Conservation (phyloP, 2,113 vertebrate genomes). For the Ageneiosus marmoratus region DNA sequence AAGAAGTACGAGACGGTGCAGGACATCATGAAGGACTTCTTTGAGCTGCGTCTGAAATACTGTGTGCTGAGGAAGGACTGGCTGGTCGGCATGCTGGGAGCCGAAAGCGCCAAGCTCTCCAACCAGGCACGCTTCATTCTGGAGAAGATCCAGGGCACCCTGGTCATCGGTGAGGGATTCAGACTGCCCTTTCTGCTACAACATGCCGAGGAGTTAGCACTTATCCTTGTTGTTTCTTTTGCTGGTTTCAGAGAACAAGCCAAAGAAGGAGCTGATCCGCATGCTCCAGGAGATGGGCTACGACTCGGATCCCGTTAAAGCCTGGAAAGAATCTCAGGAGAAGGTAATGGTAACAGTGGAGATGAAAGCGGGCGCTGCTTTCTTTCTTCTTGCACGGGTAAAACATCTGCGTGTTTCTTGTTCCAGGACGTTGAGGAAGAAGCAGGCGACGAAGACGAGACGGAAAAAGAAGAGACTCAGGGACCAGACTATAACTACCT, state of each 20-base stretch:
- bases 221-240: background rate
- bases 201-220: background rate
- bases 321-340: conserved; percentile 89
- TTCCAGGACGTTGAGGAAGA: conserved; percentile 64
- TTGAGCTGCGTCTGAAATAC: conserved; percentile 86
- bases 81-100: conserved; percentile 88
- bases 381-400: no score
- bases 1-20: conserved; percentile 88
- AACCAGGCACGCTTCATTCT: conserved; percentile 98
- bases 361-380: rapidly evolving
- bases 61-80: conserved; percentile 92
- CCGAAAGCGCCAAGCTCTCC: conserved; percentile 86
- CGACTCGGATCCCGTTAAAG: conserved; percentile 92
- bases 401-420: background rate
- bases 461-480: conserved; percentile 63
- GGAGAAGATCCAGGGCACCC: conserved; percentile 92
- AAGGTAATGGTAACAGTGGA: conserved; percentile 76
- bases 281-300: conserved; percentile 90
- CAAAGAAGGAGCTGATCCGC: conserved; percentile 93
- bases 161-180: conserved; percentile 86
- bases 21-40: conserved; percentile 92
- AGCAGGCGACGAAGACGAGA: conserved; percentile 65
- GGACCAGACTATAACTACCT: conserved; percentile 95
- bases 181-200: no score
- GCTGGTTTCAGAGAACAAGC: conserved; percentile 87